These are phyloP conservation scores for Cryptophagus acutangulus DNA, from an alignment of 2,888 invertebrate species.

Conservation along the genomic window DNA sequence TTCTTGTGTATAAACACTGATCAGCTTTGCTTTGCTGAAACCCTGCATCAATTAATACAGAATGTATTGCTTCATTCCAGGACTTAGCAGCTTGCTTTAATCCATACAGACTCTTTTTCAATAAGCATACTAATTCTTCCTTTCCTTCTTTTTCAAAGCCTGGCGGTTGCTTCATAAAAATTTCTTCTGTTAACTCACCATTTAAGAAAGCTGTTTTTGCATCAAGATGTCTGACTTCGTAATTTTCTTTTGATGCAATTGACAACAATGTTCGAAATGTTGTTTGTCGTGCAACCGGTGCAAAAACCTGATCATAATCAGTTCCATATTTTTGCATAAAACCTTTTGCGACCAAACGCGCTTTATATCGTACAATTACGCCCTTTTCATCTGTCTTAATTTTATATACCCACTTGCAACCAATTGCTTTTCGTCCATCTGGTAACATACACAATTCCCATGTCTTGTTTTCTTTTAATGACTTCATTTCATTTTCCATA, in stretches of 20 bases:
- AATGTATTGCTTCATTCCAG: conserved; percentile 19
- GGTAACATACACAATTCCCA: background rate
- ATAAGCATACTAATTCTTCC: background rate
- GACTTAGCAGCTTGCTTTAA: conserved; percentile 13
- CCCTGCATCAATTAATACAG: conserved; percentile 18
- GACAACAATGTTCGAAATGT: conserved; percentile 2
- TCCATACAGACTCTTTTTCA: conserved; percentile 11
- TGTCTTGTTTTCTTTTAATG: background rate
- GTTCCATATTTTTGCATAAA: background rate
- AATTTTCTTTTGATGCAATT: background rate
- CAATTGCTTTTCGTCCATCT: background rate
- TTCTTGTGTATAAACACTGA: conserved; percentile 17
- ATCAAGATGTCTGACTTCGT: background rate
- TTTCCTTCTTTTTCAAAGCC: background rate
- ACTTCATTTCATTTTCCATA: background rate
- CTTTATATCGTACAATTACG: background rate
- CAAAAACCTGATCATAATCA: conserved; percentile 1
- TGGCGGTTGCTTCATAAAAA: background rate
- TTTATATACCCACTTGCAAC: conserved; percentile 3
- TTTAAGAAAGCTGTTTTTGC: conserved; percentile 1
- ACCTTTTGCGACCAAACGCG: background rate
- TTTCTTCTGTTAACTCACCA: background rate
- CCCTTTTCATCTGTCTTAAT: background rate
- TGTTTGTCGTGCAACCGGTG: background rate
- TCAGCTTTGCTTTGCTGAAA: conserved; percentile 19